These are phyloP conservation scores for Cacatua alba DNA, from an alignment of 2,113 vertebrate genomes.

Conservation along the genomic window DNA sequence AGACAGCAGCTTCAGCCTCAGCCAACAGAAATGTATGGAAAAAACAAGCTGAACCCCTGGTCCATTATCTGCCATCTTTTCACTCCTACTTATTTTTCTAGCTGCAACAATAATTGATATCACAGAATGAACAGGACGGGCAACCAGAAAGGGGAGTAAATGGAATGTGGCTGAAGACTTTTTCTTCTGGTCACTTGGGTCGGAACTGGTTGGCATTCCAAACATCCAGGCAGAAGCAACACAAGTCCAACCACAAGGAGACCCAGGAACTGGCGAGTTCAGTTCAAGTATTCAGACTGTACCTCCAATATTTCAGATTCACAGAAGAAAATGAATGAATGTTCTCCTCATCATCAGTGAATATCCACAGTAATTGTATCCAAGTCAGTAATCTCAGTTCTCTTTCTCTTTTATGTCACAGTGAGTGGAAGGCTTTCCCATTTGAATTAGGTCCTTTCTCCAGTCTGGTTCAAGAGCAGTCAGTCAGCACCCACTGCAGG, in stretches of 20 bases:
- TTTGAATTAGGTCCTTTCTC: not conserved
- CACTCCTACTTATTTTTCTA: not conserved
- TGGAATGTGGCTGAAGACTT: accelerated
- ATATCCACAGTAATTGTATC: not conserved
- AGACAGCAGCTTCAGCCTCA: no score
- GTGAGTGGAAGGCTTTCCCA: not conserved
- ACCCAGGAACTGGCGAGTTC: not conserved
- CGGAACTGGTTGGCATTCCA: accelerated
- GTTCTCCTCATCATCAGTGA: not conserved
- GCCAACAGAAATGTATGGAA: no score
- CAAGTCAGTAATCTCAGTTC: not conserved
- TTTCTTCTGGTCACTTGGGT: not conserved
- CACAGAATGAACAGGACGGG: not conserved
- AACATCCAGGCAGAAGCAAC: not conserved
- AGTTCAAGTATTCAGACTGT: not conserved
- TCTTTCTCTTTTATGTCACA: not conserved
- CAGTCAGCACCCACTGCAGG: not conserved
- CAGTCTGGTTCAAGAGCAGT: not conserved
- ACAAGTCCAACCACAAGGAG: not conserved
- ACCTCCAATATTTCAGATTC: not conserved
- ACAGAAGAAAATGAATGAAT: not conserved
- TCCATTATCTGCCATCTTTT: not conserved
- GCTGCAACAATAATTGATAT: not conserved
- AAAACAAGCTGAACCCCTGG: no score
- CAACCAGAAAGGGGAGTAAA: not conserved